Base-by-base conservation (phyloP, 2,888 invertebrate species). In the Chrysodeixis includens region DNA sequence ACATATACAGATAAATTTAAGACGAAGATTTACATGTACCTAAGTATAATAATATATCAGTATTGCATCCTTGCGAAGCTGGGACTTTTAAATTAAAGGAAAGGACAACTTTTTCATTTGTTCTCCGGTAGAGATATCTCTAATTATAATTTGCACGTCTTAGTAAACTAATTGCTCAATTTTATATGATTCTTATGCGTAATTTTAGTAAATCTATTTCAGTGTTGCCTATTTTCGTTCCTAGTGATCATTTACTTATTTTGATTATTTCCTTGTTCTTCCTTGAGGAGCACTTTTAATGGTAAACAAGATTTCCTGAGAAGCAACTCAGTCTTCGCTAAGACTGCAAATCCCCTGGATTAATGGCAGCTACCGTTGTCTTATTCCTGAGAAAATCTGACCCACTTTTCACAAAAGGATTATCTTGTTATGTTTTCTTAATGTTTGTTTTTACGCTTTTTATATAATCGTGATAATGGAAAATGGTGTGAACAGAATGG, bases 341-440 rank as follows among this genome's bases (percentile, higher is more conserved):
- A 75, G 70, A 76, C 56, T 62, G 59, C 59, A 76, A 80, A 80
- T 79, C 81, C 70, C 54, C 53, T 70, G 70, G 82, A 80, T 81
- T 82, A 82, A 75, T 72, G 60, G 14, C 59, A 58, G 69, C 65
- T 82, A 73, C 71, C 18, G 32, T 20, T 62, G 68, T 59, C 62
- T 66, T 62, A 62, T 26, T 64, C 18, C 60, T 54, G 22, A 63
- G 30, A 65, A 69, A 22, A 65, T 71, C 72, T 69, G 81, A 70
- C 83, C 75, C 62, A 75, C 32, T 75, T 80, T 62, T 78, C 40
- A 62, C 55, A 56, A 57, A 62, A 46, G 60, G 64, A 64, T 68
- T 63, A 63, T 69, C 35, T 70, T 60, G 66, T 56, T 57, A 70
- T 65, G 60, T 69, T 78, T 74, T 74, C 56, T 63, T 78, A 49